These are phyloP conservation scores for Eolophus roseicapilla DNA, from an alignment of 2,113 vertebrate species.

Conservation along the genomic window DNA sequence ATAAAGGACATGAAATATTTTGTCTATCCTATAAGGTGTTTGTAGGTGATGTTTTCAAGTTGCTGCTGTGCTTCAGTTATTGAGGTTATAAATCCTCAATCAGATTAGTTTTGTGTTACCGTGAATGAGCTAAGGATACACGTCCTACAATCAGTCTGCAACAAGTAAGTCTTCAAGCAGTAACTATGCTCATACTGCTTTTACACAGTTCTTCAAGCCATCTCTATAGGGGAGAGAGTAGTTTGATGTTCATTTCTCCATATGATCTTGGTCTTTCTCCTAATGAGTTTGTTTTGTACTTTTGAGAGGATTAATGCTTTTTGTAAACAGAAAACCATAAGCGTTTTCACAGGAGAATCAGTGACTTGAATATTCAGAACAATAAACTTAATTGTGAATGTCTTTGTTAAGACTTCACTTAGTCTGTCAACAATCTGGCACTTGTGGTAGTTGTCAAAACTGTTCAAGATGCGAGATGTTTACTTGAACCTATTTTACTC, in stretches of 20 bases:
- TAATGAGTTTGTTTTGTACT: not conserved
- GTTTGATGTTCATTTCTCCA: not conserved
- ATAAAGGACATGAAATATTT: not conserved
- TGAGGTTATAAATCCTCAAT: not conserved
- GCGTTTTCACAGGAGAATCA: not conserved
- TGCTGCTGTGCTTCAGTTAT: not conserved
- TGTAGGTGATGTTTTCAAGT: not conserved
- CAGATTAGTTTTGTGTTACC: not conserved
- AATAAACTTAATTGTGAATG: not conserved
- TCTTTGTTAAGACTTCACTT: not conserved
- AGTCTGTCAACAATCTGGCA: not conserved
- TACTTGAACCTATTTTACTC: not conserved
- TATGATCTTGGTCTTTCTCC: not conserved
- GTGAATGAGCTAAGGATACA: not conserved
- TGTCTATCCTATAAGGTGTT: not conserved
- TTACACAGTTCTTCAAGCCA: not conserved
- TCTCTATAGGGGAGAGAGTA: rapidly evolving
- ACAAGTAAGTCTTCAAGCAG: not conserved
- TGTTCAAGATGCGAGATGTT: not conserved
- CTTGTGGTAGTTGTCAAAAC: not conserved
- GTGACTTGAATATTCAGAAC: not conserved
- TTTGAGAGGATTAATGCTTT: not conserved
- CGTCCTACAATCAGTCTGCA: not conserved
- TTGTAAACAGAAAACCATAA: not conserved
- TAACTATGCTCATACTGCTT: not conserved